These are phyloP conservation scores for Euschistus heros DNA, from an alignment of 1,140 invertebrate genomes.

Conservation along the genomic window DNA sequence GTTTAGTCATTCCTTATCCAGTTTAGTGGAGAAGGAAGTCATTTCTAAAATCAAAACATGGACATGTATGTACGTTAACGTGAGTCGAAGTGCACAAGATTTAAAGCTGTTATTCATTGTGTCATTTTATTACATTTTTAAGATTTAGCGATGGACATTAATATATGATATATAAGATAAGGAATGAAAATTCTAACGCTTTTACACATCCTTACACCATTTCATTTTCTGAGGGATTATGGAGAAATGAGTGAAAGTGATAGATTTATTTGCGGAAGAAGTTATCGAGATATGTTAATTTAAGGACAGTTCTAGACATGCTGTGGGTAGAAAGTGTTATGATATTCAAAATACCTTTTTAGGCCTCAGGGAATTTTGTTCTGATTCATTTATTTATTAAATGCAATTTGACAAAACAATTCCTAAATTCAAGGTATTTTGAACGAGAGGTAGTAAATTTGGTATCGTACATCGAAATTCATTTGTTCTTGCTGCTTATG, in stretches of 20 bases:
- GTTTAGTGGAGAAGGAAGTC: slow-evolving; percentile 11
- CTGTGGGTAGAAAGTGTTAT: slow-evolving; percentile 16
- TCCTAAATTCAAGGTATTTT: slow-evolving; percentile 14
- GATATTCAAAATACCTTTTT: slow-evolving; percentile 13
- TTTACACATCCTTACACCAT: slow-evolving; percentile 23
- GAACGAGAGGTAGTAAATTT: slow-evolving; percentile 5
- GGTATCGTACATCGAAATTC: slow-evolving; percentile 16
- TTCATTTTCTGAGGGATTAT: slow-evolving; percentile 7
- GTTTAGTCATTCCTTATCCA: slow-evolving; percentile 18
- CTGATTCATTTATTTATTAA: slow-evolving; percentile 10
- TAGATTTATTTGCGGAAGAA: slow-evolving; percentile 14
- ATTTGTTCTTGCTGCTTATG: slow-evolving; percentile 14
- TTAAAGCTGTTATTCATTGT: slow-evolving; percentile 7
- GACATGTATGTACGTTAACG: slow-evolving; percentile 13
- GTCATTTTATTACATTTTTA: slow-evolving; percentile 16
- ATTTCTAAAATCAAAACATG: slow-evolving; percentile 20
- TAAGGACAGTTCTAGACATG: slow-evolving; percentile 8
- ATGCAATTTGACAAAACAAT: slow-evolving; percentile 4
- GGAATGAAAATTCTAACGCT: slow-evolving; percentile 26
- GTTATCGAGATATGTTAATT: slow-evolving; percentile 1
- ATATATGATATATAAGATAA: slow-evolving; percentile 21
- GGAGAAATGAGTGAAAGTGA: slow-evolving; percentile 7
- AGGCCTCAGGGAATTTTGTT: slow-evolving; percentile 10
- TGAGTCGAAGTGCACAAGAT: slow-evolving; percentile 18
- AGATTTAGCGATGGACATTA: slow-evolving; percentile 21